Base-by-base conservation (phyloP, 2,888 invertebrate genomes). In the Drosophila yooni region DNA sequence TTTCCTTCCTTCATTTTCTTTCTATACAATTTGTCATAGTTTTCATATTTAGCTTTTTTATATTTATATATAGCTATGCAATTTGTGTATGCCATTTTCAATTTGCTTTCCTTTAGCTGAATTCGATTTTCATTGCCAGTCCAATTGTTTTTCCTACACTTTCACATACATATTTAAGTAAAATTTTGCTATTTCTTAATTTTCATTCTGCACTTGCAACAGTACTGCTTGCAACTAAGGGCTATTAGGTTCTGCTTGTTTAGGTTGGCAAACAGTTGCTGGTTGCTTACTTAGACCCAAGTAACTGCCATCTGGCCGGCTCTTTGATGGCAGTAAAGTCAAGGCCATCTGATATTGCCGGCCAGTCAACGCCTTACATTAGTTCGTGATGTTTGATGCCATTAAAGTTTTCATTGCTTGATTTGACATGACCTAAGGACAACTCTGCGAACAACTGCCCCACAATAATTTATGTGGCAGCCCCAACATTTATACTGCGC, bases 341-440 rank as follows among this genome's bases (percentile, higher is more conserved):
- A 53, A 57, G 70, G 65, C 69, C 69, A 81, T 61, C 61, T n/a
- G 48, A 50, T 50, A 43, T 50, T 43, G 52, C 27, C 40, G 68
- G 1, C 53, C 65, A 61, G 66, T 54, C 74, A 56, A 53, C 33
- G 81, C 48, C 63, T 54, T 48, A 66, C 76, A 66, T 71, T 36
- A 34, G 61, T 29, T 43, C 27, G 27, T 57, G 48, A 61, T 53
- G 54, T 7, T 48, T 63, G 67, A 69, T 70, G 68, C 64, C 76
- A 80, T 79, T 79, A 67, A 75, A 82, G 79, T 75, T 75, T 79
- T 79, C 71, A 80, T 80, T 56, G 82, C 82, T 66, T 71, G 61
- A 82, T 79, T 78, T 74, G 60, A 77, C 69, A 64, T 46, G 80
- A 43, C 29, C 46, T 38, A 46, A 36, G 62, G 51, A 38, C 38